A percentile compares a stretch with the other conserved stretches of the same genome.
Evolutionary conservation across 2,113 vertebrate genomes (phyloP).

Genomic region (Coryphaenoides rupestris): DNA sequence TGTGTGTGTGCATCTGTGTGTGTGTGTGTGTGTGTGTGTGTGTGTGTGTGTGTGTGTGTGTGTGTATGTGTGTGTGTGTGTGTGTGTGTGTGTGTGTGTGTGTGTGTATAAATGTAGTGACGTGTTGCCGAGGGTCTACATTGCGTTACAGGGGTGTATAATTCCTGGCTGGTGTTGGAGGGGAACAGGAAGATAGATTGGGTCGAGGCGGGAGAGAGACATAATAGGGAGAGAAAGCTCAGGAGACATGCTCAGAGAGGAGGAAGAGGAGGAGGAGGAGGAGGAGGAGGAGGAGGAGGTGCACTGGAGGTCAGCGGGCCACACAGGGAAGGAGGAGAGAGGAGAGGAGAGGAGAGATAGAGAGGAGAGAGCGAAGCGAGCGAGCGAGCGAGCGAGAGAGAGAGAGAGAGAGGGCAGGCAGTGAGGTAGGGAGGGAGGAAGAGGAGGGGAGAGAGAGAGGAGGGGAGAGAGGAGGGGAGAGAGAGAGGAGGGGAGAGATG

Average conservation of each 20-base stretch:
- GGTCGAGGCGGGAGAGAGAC: neutral
- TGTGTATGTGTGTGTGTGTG: neutral
- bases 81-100: slow-evolving; percentile 12
- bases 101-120: slow-evolving; percentile 12
- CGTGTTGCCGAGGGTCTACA: slow-evolving; percentile 8
- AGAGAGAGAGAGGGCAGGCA: neutral
- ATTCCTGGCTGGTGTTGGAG: no score
- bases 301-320: no score
- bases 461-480: neutral
- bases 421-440: no score
- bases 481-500: neutral
- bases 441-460: neutral
- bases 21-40: neutral
- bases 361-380: no score
- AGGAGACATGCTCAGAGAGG: no score
- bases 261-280: no score
- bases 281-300: no score
- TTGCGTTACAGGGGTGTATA: no score
- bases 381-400: neutral
- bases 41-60: slow-evolving; percentile 4
- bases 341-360: no score
- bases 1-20: slow-evolving; percentile 12
- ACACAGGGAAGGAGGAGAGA: neutral
- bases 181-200: no score
- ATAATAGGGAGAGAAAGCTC: neutral